Evolutionary conservation across 2,797 vertebrate species (phyloP), one percentile per base, ranked within the genome.

Genomic region (Amblyraja radiata): DNA sequence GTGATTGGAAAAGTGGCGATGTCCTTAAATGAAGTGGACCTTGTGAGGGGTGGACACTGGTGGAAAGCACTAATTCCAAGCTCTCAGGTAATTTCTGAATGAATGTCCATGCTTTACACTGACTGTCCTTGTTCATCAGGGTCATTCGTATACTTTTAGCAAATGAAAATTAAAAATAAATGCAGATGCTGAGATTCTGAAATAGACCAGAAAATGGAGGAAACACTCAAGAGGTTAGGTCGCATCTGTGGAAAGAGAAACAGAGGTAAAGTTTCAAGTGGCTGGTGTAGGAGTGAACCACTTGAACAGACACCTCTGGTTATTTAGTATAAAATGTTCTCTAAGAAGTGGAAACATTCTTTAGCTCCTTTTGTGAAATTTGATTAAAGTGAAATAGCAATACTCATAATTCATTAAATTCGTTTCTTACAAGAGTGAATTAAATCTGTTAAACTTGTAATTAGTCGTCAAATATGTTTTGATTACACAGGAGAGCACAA

Each of bases 1-100:
- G 97, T 98, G 93, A 97, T 98, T 54, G 98, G 98, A 83, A 98
- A 98, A 94, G 97, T 98, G 93, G 96, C 97, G 0, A 96, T 98
- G 96, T 96, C 97, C 10, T 94, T 98, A 93, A 95, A 95, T 0
- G 97, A 98, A 80, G 97, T 98, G 28, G 98, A 98, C 95, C 97
- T 98, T 94, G 98, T 98, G 93, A 98, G 97, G 94, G 98, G 98
- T 0, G 98, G 98, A n/a, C 98, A 98, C 95, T 98, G 98, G 98
- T 98, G 98, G 98, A 98, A 97, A 95, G 97, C 98, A 0, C 96
- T 98, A 94, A 95, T 97, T 93, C 98, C 98, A 94, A 98, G 98
- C 93, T 97, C 97, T 63, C 98, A 98, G 98, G 98, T 98, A 96
- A 96, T 93, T 3, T 76, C 13, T 28, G 21, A 68, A 58, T 93